These are phyloP conservation scores for Naja naja DNA, from an alignment of 2,113 vertebrate species.

Conservation along the genomic window DNA sequence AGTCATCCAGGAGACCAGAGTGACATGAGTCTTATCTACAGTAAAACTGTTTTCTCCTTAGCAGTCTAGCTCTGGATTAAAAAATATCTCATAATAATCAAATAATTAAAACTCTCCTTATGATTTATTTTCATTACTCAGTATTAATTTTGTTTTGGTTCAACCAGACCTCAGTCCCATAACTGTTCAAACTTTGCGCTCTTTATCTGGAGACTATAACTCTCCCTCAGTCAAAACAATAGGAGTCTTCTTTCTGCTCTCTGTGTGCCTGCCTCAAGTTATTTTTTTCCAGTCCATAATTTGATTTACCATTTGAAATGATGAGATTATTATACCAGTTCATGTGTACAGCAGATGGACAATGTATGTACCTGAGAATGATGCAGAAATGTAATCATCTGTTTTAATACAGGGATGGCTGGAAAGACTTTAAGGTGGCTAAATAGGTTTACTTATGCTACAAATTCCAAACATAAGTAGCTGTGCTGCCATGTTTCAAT, in stretches of 20 bases:
- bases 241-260: not conserved
- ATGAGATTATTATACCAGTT: not conserved
- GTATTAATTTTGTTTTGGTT: not conserved
- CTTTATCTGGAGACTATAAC: not conserved
- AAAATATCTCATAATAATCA: not conserved
- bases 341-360: not conserved
- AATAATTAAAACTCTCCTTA: not conserved
- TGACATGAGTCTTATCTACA: not conserved
- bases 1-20: not conserved
- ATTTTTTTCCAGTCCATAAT: not conserved
- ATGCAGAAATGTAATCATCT: not conserved
- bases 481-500: not conserved
- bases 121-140: not conserved
- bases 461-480: not conserved
- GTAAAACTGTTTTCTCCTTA: not conserved
- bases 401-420: not conserved
- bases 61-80: not conserved
- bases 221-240: not conserved
- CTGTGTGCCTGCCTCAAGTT: not conserved
- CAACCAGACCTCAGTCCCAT: not conserved
- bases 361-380: not conserved
- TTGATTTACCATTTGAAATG: not conserved
- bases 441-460: not conserved
- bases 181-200: not conserved
- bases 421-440: not conserved